A percentile compares a stretch with the other conserved stretches of the same genome.
Conservation (phyloP, 2,797 vertebrate species). For the Poliocrania exsul region DNA sequence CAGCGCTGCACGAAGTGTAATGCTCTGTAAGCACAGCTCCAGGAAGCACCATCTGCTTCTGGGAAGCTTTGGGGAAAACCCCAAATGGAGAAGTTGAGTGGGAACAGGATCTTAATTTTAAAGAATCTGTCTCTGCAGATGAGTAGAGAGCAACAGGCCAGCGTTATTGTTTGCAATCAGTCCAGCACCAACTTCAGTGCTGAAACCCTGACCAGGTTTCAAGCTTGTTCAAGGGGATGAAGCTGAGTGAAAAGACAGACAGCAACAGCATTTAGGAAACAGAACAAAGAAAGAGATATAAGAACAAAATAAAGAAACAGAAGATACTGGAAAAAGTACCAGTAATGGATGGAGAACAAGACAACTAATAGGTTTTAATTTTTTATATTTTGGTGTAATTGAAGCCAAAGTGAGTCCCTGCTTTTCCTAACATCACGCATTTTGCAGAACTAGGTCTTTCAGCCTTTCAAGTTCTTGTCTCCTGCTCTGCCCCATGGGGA, state of each 20-base stretch:
- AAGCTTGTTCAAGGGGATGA: background rate
- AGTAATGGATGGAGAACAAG: background rate
- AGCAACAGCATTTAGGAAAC: background rate
- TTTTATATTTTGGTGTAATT: background rate
- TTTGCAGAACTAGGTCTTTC: background rate
- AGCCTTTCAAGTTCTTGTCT: background rate
- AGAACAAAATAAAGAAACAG: background rate
- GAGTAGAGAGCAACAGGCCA: background rate
- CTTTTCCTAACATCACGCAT: background rate
- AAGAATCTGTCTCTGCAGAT: constrained; percentile 36
- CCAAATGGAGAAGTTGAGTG: constrained; percentile 57
- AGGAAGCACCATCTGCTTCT: constrained; percentile 49
- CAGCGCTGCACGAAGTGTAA: accelerated
- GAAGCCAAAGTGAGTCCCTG: background rate
- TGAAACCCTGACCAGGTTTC: background rate
- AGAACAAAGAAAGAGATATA: background rate
- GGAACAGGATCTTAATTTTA: constrained; percentile 51
- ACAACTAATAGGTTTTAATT: accelerated
- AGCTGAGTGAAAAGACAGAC: background rate
- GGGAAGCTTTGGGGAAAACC: constrained; percentile 60
- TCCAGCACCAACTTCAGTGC: background rate
- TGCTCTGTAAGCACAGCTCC: background rate
- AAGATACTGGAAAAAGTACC: background rate
- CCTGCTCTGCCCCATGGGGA: background rate
- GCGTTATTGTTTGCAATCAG: background rate